These are phyloP conservation scores for Selene dorsalis DNA, from an alignment of 2,797 vertebrate genomes.

Conservation along the genomic window DNA sequence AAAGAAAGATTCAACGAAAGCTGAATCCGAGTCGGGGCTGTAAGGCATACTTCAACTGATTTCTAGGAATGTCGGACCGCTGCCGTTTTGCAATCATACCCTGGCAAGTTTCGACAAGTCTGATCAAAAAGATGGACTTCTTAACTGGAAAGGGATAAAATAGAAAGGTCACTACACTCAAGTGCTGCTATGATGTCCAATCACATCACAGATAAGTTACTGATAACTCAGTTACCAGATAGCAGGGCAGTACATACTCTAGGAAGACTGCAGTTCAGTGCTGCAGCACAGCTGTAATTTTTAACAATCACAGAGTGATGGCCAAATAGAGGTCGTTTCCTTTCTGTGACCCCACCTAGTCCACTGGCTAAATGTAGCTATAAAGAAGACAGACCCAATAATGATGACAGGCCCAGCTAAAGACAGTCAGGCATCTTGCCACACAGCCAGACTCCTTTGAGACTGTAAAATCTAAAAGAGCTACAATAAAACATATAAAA, in stretches of 20 bases:
- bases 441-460: slow-evolving; percentile 37
- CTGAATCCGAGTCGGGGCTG: slow-evolving; percentile 41
- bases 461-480: slow-evolving; percentile 49
- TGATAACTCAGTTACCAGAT: slow-evolving; percentile 58
- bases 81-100: slow-evolving; percentile 23
- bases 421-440: slow-evolving; percentile 44
- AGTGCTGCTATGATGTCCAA: slow-evolving; percentile 30
- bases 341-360: slow-evolving; percentile 59
- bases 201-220: slow-evolving; percentile 47
- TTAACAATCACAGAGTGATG: slow-evolving; percentile 63
- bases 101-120: slow-evolving; percentile 29
- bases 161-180: slow-evolving; percentile 32
- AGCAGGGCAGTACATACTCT: slow-evolving; percentile 35
- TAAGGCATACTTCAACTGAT: slow-evolving; percentile 43
- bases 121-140: slow-evolving; percentile 35
- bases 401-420: slow-evolving; percentile 63
- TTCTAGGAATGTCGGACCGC: slow-evolving; percentile 39
- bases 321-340: slow-evolving; percentile 62
- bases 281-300: slow-evolving; percentile 68
- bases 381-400: slow-evolving; percentile 74
- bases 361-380: slow-evolving; percentile 67
- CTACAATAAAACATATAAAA: slow-evolving; percentile 38
- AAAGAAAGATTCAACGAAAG: slow-evolving; percentile 65
- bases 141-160: slow-evolving; percentile 17
- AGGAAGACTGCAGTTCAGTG: slow-evolving; percentile 17